Evolutionary conservation across 2,888 invertebrate genomes (phyloP).

Genomic region (Cephus pulcher): DNA sequence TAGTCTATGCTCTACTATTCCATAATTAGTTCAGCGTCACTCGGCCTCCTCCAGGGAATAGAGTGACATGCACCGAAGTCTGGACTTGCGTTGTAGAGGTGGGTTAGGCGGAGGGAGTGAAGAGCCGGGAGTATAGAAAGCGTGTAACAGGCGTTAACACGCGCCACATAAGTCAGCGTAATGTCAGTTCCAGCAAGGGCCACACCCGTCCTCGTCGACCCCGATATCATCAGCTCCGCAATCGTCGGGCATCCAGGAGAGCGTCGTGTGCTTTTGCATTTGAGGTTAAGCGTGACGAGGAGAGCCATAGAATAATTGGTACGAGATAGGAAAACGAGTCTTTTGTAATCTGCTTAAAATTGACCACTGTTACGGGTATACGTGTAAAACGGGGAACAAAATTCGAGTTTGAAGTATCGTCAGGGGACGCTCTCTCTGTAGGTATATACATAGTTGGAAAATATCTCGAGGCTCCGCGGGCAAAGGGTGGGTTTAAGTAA

Average conservation of each 20-base stretch:
- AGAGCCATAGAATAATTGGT: neutral
- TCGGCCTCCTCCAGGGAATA: neutral
- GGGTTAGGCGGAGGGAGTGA: neutral
- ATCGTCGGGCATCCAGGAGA: neutral
- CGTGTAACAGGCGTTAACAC: neutral
- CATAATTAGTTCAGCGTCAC: neutral
- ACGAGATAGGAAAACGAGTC: neutral
- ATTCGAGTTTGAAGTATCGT: neutral
- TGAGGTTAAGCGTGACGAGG: neutral
- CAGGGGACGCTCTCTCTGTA: neutral
- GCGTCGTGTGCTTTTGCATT: neutral
- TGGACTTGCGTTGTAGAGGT: neutral
- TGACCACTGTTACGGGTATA: neutral
- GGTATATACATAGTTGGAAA: neutral
- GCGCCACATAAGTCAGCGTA: neutral
- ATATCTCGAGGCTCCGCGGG: neutral
- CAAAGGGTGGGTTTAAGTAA: conserved; percentile 52
- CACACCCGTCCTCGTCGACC: neutral
- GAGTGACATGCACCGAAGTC: neutral
- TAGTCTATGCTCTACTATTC: neutral
- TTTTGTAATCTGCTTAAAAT: neutral
- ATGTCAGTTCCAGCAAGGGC: neutral
- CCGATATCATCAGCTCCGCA: neutral
- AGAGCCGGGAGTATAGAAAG: neutral
- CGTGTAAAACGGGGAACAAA: neutral